Evolutionary conservation across 2,888 invertebrate species (phyloP), one percentile per base, ranked within the genome.

Genomic region (Leucophenga montana): DNA sequence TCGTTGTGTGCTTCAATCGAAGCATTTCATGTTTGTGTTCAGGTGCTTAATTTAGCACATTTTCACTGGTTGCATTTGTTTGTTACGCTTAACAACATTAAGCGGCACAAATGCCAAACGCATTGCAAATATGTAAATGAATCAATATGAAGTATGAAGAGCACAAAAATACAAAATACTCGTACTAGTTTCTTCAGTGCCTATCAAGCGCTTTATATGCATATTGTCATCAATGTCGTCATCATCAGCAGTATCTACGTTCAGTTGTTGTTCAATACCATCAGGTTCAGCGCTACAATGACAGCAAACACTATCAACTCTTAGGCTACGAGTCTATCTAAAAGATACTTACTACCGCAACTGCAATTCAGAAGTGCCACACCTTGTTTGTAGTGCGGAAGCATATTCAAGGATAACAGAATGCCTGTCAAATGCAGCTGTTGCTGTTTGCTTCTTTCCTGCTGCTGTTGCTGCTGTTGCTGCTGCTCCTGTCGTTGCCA

Each of bases 361-460:
- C 39, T 39, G 39, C 39, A 39, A 39, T 39, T 39, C 39, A 39
- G 8, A 1, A 39, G 39, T 11, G 11, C 39, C 39, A 8, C 39
- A 39, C 39, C 39, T 39, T 39, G 39, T 39, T 39, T 39, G 22
- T 57, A 27, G 13, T 8, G 61, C 16, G 39, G 61, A 61, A 61
- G 22, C 57, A 57, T 57, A 57, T 57, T 46, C 67, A 57, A 67
- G 66, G 66, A 67, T 67, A 67, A 56, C 66, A 57, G 44, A 67
- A 67, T 67, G 44, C n/a, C 57, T 67, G 67, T 67, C 67, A 67
- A 33, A 54, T 54, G 16, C 67, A 57, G 57, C 31, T 67, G 61
- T 61, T 61, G 61, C 39, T 33, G 31, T 39, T 59, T 33, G 33
- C n/a, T 61, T 54, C n/a, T 20, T 54, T 20, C 9, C 54, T 54